Base-by-base conservation (phyloP, 1,140 invertebrate species). In the Aricia agestis region DNA sequence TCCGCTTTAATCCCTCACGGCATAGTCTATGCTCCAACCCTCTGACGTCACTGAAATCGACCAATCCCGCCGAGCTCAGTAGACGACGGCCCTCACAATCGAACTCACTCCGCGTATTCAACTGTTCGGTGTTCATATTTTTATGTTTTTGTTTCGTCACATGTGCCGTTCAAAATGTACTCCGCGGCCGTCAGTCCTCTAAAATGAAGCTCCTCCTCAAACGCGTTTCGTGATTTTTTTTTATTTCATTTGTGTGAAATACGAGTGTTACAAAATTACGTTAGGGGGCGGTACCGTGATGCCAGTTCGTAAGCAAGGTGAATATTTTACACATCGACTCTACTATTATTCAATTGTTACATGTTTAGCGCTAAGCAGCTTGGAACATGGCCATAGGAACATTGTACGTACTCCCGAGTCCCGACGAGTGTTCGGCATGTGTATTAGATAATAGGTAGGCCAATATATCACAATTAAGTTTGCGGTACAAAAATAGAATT, bases 271-370 rank as follows among this genome's bases (percentile, higher is more conserved):
- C 82, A 82, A 82, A 85, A 87, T 84, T 85, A 85, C 82, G 82
- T 85, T 83, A 86, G 84, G 87, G 89, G 89, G 89, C 88, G 87
- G 85, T 82, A 83, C 83, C 90, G 90, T 91, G 89, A 92, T 92
- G 92, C 92, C 92, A 88, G 92, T 92, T 86, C 92, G 92, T 78
- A 92, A 92, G 90, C 92, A 92, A 92, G 92, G 92, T 92, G 80
- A 87, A 77, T 83, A 78, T 76, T 72, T 79, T 75, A 67, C 67
- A 59, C 67, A 52, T 15, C 9, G 36, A 42, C 68, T 74, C 18
- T 72, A 73, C 69, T 71, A 74, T 72, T 75, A 72, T 76, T 68
- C 71, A 76, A 69, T 52, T 9, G 45, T 13, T 52, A 52, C 3
- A 52, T 13, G 10, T 52, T 52, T 52, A 52, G 45, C 45, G 13